phyloP scores from a whole-genome alignment of 1,140 invertebrate genomes.

The Tenebrio molitor region DNA sequence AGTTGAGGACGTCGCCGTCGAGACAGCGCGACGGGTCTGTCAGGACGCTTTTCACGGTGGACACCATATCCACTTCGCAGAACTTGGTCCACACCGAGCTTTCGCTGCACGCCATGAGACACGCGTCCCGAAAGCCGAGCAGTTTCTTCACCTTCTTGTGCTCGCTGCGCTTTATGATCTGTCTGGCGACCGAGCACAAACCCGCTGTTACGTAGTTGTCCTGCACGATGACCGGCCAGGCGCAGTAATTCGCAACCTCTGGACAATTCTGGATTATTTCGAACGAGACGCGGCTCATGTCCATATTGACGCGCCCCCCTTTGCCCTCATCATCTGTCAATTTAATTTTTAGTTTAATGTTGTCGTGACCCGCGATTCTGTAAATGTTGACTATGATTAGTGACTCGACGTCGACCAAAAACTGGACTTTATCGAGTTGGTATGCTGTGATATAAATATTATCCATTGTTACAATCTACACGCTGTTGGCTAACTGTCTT shows the following conservation, averaged over 20 bases:
- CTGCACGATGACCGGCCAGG: constrained; percentile 73
- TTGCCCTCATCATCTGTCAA: neutral
- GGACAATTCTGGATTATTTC: constrained; percentile 50
- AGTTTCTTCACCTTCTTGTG: constrained; percentile 69
- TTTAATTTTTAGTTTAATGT: constrained; percentile 50
- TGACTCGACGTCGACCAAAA: constrained; percentile 61
- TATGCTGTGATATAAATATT: constrained; percentile 46
- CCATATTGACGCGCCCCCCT: neutral
- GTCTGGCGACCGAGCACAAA: constrained; percentile 72
- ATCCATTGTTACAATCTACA: constrained; percentile 57
- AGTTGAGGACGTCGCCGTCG: constrained; percentile 49
- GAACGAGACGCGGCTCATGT: neutral
- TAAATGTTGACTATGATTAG: constrained; percentile 66
- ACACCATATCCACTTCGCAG: constrained; percentile 87
- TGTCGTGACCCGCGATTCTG: constrained; percentile 58
- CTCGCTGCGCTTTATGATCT: constrained; percentile 71
- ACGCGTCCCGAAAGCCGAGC: constrained; percentile 83
- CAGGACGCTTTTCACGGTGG: constrained; percentile 67
- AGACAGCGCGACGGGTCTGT: constrained; percentile 42
- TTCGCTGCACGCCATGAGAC: constrained; percentile 86
- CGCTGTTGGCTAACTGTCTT: constrained; percentile 68
- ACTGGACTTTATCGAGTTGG: constrained; percentile 20
- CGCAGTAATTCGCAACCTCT: constrained; percentile 66
- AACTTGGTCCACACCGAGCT: constrained; percentile 92
- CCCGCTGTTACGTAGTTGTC: constrained; percentile 77